Percentiles rank a stretch among this genome's conserved stretches.
phyloP scores from a whole-genome alignment of 1,140 invertebrate genomes.

The Temnothorax nylanderi region DNA sequence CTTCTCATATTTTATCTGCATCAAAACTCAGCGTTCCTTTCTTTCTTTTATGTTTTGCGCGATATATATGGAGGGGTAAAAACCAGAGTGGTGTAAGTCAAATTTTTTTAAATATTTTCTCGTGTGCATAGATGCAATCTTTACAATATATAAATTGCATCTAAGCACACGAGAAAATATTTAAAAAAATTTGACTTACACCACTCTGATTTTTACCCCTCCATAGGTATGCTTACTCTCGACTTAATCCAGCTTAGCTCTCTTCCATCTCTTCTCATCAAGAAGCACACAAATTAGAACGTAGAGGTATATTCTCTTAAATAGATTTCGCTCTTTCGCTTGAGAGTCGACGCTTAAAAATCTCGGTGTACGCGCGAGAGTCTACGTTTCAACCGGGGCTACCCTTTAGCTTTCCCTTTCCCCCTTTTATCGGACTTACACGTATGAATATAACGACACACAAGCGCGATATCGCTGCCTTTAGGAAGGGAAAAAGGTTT shows the following conservation, averaged over 20 bases:
- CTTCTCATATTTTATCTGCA: background rate
- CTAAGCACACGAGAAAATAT: too few species aligned
- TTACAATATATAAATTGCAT: too few species aligned
- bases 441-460: constrained; percentile 59
- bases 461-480: constrained; percentile 66
- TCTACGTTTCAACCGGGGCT: constrained; percentile 8
- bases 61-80: background rate
- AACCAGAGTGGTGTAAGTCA: too few species aligned
- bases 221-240: background rate
- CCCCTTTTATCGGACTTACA: constrained; percentile 45
- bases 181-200: too few species aligned
- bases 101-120: too few species aligned
- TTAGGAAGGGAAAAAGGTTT: constrained; percentile 60
- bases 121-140: too few species aligned
- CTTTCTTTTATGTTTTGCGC: background rate
- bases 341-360: constrained; percentile 18
- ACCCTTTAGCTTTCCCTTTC: constrained; percentile 5
- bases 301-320: constrained; percentile 35
- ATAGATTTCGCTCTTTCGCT: background rate
- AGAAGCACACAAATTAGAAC: constrained; percentile 48
- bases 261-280: constrained; percentile 2
- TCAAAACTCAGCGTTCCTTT: background rate
- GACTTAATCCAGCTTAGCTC: constrained; percentile 45
- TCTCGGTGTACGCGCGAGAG: background rate
- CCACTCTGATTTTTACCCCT: too few species aligned